Percentiles rank a stretch among this genome's conserved stretches.
These are phyloP conservation scores for Charadrius vociferus DNA, from an alignment of 2,113 vertebrate species.

Conservation along the genomic window DNA sequence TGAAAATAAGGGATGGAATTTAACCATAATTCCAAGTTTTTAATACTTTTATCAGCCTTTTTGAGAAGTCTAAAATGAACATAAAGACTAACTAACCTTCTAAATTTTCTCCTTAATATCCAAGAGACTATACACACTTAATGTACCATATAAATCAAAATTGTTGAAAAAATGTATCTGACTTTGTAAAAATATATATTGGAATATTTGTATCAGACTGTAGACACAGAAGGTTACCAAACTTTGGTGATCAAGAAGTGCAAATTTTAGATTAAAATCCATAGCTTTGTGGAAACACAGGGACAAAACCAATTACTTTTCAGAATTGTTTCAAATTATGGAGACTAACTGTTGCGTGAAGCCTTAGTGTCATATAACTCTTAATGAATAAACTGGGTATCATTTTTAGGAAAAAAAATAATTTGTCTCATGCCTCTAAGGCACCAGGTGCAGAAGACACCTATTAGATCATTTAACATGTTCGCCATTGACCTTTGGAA, in stretches of 20 bases:
- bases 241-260: not conserved
- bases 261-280: not conserved
- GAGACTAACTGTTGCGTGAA: not conserved
- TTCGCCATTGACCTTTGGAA: not conserved
- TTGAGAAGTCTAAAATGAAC: not conserved
- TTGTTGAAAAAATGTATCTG: not conserved
- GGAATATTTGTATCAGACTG: not conserved
- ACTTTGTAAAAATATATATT: not conserved
- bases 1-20: not conserved
- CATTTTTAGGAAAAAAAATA: not conserved
- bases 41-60: not conserved
- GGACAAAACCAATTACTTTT: not conserved
- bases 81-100: not conserved
- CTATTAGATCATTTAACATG: not conserved
- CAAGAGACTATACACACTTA: not conserved
- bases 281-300: not conserved
- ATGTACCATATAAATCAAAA: not conserved
- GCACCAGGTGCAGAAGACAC: not conserved
- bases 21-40: not conserved
- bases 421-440: not conserved
- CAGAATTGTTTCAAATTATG: not conserved
- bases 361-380: not conserved
- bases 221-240: not conserved
- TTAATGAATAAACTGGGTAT: not conserved
- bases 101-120: not conserved